Percentiles rank a stretch among this genome's conserved stretches.
These are phyloP conservation scores for Saccopteryx leptura DNA, from an alignment of 2,113 vertebrate genomes.

Conservation along the genomic window DNA sequence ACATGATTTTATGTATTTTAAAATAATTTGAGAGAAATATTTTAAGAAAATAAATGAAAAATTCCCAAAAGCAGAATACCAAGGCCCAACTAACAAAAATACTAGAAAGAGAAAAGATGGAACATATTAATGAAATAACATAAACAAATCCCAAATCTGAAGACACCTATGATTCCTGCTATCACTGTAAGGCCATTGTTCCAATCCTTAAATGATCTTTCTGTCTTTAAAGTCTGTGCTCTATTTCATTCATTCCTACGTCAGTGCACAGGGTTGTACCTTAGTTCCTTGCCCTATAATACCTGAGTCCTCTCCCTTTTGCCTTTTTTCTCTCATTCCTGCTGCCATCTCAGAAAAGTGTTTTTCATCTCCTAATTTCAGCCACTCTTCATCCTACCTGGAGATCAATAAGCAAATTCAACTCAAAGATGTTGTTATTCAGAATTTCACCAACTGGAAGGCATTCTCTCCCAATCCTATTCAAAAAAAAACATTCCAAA, in stretches of 20 bases:
- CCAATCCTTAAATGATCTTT: background rate
- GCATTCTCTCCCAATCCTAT: background rate
- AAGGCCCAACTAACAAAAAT: background rate
- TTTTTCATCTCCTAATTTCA: background rate
- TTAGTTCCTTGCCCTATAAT: background rate
- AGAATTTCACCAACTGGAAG: background rate
- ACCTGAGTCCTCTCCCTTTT: background rate
- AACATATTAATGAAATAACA: background rate
- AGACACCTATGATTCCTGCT: background rate
- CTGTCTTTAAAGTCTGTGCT: background rate
- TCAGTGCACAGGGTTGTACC: background rate
- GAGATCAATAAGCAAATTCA: background rate
- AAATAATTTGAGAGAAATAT: background rate
- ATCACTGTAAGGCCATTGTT: background rate
- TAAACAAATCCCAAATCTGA: background rate
- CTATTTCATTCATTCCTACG: background rate
- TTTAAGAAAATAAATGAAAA: background rate
- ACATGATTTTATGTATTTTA: conserved; percentile 1
- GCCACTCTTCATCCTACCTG: background rate
- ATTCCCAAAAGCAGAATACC: background rate
- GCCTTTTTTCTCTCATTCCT: background rate
- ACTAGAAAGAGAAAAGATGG: background rate
- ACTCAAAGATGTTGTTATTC: background rate
- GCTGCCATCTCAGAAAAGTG: background rate
- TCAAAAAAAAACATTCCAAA: background rate